These are phyloP conservation scores for Sycophila texana DNA, from an alignment of 2,888 invertebrate species.

Conservation along the genomic window DNA sequence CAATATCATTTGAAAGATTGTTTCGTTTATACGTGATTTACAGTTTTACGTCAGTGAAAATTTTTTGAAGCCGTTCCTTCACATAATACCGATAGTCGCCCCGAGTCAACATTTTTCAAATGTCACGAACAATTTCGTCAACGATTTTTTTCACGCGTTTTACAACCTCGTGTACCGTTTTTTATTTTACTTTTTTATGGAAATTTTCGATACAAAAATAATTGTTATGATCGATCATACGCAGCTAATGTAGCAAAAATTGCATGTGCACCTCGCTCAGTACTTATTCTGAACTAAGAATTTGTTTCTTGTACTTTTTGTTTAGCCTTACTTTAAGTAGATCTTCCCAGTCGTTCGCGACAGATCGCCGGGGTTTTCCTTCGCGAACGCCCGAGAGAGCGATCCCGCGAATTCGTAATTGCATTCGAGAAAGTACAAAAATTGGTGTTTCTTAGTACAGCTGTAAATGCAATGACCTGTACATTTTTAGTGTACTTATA, in stretches of 20 bases:
- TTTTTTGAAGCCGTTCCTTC: neutral
- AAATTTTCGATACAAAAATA: slow-evolving; percentile 52
- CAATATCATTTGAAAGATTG: slow-evolving; percentile 18
- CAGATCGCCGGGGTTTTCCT: neutral
- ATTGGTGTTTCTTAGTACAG: slow-evolving; percentile 44
- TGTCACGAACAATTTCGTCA: slow-evolving; percentile 26
- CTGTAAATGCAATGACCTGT: slow-evolving; percentile 34
- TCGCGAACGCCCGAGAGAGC: slow-evolving; percentile 1
- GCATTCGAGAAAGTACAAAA: slow-evolving; percentile 40
- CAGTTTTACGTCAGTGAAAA: slow-evolving; percentile 11
- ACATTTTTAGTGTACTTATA: slow-evolving; percentile 12
- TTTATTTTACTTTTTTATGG: slow-evolving; percentile 19
- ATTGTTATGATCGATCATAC: slow-evolving; percentile 37
- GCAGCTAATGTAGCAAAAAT: slow-evolving; percentile 43
- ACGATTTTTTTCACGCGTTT: slow-evolving; percentile 44
- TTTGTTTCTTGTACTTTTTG: slow-evolving; percentile 43
- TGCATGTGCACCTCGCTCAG: slow-evolving; percentile 1
- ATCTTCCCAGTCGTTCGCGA: slow-evolving; percentile 20
- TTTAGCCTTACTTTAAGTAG: slow-evolving; percentile 27
- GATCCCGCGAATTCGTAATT: slow-evolving; percentile 10
- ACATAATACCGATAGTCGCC: neutral
- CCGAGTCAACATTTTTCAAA: slow-evolving; percentile 13
- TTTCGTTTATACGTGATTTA: slow-evolving; percentile 31
- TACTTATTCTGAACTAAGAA: slow-evolving; percentile 38
- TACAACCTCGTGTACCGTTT: slow-evolving; percentile 15